phyloP scores from a whole-genome alignment of 2,113 vertebrate species.

The Erythrocebus patas region DNA sequence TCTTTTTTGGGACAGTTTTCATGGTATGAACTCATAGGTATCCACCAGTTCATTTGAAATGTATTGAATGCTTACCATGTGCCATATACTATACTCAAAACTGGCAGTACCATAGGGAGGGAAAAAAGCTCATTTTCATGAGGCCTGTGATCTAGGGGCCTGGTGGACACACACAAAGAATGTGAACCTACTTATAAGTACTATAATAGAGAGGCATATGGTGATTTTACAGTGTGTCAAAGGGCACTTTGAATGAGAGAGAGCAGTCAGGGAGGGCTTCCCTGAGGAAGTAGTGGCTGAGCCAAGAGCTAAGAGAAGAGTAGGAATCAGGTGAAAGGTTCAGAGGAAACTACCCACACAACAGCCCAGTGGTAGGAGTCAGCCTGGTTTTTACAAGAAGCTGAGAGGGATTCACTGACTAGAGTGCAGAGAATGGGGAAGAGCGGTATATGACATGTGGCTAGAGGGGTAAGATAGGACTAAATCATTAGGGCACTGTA shows the following conservation, averaged over 20 bases:
- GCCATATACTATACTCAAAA: neutral
- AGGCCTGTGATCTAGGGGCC: neutral
- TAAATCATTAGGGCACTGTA: neutral
- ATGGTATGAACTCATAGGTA: neutral
- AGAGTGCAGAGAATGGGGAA: neutral
- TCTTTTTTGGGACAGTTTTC: neutral
- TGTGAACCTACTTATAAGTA: neutral
- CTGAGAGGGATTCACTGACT: neutral
- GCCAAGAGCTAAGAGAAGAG: neutral
- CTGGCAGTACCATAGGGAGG: neutral
- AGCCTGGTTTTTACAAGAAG: neutral
- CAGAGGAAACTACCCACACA: neutral
- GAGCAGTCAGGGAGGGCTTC: neutral
- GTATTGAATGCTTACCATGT: neutral
- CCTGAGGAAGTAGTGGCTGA: neutral
- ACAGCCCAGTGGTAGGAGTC: neutral
- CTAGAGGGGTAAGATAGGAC: neutral
- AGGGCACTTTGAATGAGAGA: neutral
- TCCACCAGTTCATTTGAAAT: constrained; percentile 36
- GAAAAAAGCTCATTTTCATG: neutral
- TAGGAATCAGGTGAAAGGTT: neutral
- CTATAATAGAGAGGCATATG: neutral
- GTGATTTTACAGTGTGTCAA: neutral
- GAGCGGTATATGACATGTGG: neutral
- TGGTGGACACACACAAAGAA: neutral